These are phyloP conservation scores for Pissodes strobi DNA, from an alignment of 1,140 invertebrate genomes.

Conservation along the genomic window DNA sequence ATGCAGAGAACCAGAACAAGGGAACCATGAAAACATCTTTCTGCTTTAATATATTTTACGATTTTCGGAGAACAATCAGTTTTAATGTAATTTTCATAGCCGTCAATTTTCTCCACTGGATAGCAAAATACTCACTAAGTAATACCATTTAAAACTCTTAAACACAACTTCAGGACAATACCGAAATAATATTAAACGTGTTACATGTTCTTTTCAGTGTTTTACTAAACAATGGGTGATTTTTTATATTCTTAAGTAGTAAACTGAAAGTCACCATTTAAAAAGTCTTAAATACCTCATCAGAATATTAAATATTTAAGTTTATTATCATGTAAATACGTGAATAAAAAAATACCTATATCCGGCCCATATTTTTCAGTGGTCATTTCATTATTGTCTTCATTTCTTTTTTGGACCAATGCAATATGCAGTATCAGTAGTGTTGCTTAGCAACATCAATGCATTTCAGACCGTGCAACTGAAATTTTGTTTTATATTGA, in stretches of 20 bases:
- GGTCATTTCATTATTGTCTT: neutral
- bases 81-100: too few relatives aligned
- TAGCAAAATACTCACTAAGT: neutral
- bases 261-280: conserved; percentile 11
- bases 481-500: too few relatives aligned
- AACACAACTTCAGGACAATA: neutral
- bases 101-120: neutral
- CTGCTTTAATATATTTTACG: conserved; percentile 6
- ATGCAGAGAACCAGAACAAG: too few relatives aligned
- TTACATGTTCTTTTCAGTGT: conserved; percentile 6
- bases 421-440: too few relatives aligned
- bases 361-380: neutral
- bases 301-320: conserved; percentile 9
- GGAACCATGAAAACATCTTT: too few relatives aligned
- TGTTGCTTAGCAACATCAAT: too few relatives aligned
- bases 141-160: conserved; percentile 4
- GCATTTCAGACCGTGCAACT: too few relatives aligned
- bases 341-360: too few relatives aligned
- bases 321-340: conserved; percentile 10
- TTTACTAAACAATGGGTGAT: conserved; percentile 7
- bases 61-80: neutral
- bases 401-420: too few relatives aligned
- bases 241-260: conserved; percentile 19
- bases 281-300: conserved; percentile 11
- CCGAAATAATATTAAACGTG: conserved; percentile 2